These are phyloP conservation scores for rat (Rattus norvegicus) DNA, from an alignment of 2,113 vertebrate genomes.

Conservation along the genomic window GRCr8 NC_086019.1:158419501-158420000, in stretches of 20 bases:
- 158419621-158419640: background rate
- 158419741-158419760: background rate
- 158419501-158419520: background rate
- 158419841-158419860: background rate
- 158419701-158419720: background rate
- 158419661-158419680: background rate
- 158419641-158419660: constrained; percentile 17
- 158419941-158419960: too few species aligned
- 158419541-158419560: background rate
- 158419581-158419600: background rate
- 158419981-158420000: too few species aligned
- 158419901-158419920: too few species aligned
- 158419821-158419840: background rate
- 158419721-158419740: background rate
- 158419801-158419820: background rate
- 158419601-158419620: background rate
- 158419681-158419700: background rate
- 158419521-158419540: background rate
- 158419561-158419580: background rate
- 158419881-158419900: background rate
- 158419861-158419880: background rate
- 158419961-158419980: too few species aligned
- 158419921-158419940: background rate
- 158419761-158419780: background rate
- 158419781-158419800: background rate